Conservation (phyloP, 2,888 invertebrate genomes). For the Melanargia galathea region DNA sequence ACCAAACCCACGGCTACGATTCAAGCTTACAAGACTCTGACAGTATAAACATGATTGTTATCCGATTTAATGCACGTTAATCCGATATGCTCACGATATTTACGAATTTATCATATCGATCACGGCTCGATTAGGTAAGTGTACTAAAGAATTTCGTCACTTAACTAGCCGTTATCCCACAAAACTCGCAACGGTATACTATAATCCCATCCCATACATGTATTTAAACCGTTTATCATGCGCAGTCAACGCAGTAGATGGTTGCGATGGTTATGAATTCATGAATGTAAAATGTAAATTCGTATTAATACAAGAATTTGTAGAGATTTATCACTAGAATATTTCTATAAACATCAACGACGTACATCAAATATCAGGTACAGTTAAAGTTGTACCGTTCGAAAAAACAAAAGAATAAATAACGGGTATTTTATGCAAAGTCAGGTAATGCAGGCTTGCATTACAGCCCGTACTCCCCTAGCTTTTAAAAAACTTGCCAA, state of each 20-base stretch:
- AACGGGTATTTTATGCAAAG: conserved; percentile 16
- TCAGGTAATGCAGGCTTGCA: conserved; percentile 18
- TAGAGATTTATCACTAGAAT: background rate
- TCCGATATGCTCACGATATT: conserved; percentile 15
- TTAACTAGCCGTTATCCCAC: background rate
- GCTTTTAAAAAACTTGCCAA: conserved; percentile 33
- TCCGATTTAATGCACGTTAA: conserved; percentile 11
- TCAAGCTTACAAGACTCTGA: conserved; percentile 6
- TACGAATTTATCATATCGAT: conserved; percentile 1
- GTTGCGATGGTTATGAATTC: conserved; percentile 5
- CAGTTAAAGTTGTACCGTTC: conserved; percentile 3
- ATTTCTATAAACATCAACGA: background rate
- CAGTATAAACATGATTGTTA: conserved; percentile 7
- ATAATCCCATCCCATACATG: conserved; percentile 2
- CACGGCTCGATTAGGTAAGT: background rate
- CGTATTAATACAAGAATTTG: background rate
- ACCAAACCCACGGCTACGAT: background rate
- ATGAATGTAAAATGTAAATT: conserved; percentile 5
- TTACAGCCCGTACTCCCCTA: conserved; percentile 25
- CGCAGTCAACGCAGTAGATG: background rate
- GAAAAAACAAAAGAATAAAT: conserved; percentile 11
- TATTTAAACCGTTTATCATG: background rate
- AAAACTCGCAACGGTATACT: conserved; percentile 4
- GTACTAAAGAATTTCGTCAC: conserved; percentile 1
- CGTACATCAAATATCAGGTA: background rate